Evolutionary conservation across 2,113 vertebrate genomes (phyloP).

Genomic region (Psammodynastes pulverulentus): DNA sequence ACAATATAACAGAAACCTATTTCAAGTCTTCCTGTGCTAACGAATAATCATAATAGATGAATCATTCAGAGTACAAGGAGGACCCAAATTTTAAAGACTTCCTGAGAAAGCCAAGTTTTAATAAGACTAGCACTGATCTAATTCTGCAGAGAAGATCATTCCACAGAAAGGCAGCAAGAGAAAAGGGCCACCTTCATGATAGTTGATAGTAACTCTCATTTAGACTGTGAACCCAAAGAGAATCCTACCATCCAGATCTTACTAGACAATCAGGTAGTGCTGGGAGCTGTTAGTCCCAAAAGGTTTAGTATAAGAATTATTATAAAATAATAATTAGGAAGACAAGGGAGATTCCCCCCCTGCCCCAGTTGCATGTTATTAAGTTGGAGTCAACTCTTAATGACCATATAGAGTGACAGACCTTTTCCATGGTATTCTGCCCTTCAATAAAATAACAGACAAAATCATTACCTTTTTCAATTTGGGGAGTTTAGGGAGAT

Average conservation of each 20-base stretch:
- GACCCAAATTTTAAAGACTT: background rate
- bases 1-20: background rate
- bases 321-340: background rate
- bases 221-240: background rate
- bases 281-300: background rate
- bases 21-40: background rate
- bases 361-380: background rate
- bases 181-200: background rate
- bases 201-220: background rate
- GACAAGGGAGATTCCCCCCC: background rate
- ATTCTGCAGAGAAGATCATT: background rate
- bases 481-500: conserved; percentile 88
- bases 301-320: background rate
- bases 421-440: background rate
- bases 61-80: background rate
- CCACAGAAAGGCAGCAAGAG: background rate
- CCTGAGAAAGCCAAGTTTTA: background rate
- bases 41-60: background rate
- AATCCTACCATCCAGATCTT: background rate
- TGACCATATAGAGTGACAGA: background rate
- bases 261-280: background rate
- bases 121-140: background rate
- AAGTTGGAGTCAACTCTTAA: background rate
- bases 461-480: conserved; percentile 84
- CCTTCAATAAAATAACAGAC: background rate